phyloP scores from a whole-genome alignment of 2,797 vertebrate genomes.

The Sebastiscus albofasciatus region DNA sequence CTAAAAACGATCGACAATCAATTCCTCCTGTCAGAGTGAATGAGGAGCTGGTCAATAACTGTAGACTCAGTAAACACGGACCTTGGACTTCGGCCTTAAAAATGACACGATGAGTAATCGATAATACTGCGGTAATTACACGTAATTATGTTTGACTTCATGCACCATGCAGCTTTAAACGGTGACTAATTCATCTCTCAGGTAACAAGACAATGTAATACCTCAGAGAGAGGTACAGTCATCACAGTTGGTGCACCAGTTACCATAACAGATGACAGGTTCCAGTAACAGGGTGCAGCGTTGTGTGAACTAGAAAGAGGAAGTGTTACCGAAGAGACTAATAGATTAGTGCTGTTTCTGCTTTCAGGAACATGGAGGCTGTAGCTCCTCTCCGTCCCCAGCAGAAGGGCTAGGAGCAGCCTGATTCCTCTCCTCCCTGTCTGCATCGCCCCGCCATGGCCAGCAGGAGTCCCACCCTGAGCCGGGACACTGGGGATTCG shows the following conservation, averaged over 20 bases:
- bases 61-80: constrained; percentile 6
- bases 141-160: constrained; percentile 25
- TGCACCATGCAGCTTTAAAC: background rate
- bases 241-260: background rate
- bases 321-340: background rate
- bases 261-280: constrained; percentile 7
- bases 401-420: constrained; percentile 72
- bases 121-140: constrained; percentile 19
- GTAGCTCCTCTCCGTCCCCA: constrained; percentile 45
- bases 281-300: background rate
- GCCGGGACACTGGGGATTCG: constrained; percentile 1
- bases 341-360: constrained; percentile 7
- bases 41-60: background rate
- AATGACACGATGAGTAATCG: constrained; percentile 9
- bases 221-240: constrained; percentile 14
- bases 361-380: constrained; percentile 78
- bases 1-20: background rate
- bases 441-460: constrained; percentile 55
- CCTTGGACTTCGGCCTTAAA: constrained; percentile 20
- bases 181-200: constrained; percentile 33
- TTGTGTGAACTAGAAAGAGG: background rate
- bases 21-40: constrained; percentile 9
- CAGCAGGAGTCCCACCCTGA: constrained; percentile 48
- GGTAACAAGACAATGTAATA: constrained; percentile 14
- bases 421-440: constrained; percentile 7